These are phyloP conservation scores for Ahaetulla prasina DNA, from an alignment of 2,113 vertebrate species.

Conservation along the genomic window DNA sequence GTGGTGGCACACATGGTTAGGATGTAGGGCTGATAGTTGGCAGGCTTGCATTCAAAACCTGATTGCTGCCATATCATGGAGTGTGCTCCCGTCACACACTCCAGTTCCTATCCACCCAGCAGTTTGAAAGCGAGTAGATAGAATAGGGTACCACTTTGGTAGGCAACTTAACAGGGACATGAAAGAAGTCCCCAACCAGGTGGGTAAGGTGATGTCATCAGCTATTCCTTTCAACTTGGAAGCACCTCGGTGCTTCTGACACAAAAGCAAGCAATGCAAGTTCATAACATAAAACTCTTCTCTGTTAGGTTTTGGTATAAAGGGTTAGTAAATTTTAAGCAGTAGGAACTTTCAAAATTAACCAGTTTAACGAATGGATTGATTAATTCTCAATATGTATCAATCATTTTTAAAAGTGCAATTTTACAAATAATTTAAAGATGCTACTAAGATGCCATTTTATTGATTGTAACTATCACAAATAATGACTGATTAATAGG, in stretches of 20 bases:
- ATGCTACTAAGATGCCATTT: not conserved
- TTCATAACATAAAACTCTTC: not conserved
- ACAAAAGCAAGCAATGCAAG: not conserved
- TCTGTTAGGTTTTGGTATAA: not conserved
- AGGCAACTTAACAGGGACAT: not conserved
- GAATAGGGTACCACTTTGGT: not conserved
- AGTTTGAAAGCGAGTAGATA: not conserved
- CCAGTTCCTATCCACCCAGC: not conserved
- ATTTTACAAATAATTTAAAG: not conserved
- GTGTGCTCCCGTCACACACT: not conserved
- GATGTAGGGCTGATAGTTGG: not conserved
- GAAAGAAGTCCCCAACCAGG: not conserved
- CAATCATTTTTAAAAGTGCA: not conserved
- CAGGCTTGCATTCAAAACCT: not conserved
- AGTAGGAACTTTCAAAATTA: not conserved
- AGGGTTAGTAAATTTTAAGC: not conserved
- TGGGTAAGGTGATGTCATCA: not conserved
- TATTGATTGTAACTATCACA: not conserved
- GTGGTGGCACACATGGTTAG: not conserved
- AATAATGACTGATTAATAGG: not conserved
- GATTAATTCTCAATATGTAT: not conserved
- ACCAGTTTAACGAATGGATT: not conserved
- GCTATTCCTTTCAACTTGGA: not conserved
- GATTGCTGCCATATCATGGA: not conserved
- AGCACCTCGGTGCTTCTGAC: not conserved